A percentile compares a stretch with the other conserved stretches of the same genome.
These are phyloP conservation scores for Diadromus collaris DNA, from an alignment of 2,888 invertebrate species.

Conservation along the genomic window DNA sequence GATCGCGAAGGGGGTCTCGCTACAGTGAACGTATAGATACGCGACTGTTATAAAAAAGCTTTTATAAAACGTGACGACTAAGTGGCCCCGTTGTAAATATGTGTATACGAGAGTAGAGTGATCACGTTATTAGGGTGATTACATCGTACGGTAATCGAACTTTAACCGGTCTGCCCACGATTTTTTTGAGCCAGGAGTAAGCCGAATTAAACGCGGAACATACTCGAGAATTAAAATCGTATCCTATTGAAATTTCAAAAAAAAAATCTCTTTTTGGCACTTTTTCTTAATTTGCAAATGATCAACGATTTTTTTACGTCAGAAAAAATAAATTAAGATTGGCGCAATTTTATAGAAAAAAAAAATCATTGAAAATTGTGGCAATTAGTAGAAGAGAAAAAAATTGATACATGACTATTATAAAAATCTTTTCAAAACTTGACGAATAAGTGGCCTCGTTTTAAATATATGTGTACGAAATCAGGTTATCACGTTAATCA, in stretches of 20 bases:
- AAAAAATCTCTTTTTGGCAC: too few species aligned
- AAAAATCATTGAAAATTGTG: neutral
- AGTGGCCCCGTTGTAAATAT: conserved; percentile 56
- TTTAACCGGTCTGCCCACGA: conserved; percentile 50
- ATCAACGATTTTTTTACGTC: too few species aligned
- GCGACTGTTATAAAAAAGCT: conserved; percentile 36
- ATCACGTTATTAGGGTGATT: conserved; percentile 68
- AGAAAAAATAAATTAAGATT: too few species aligned
- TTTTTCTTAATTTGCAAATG: neutral
- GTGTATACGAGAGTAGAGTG: conserved; percentile 45
- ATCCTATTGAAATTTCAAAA: neutral
- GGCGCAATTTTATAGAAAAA: neutral
- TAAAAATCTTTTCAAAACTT: conserved; percentile 49
- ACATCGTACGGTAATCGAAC: conserved; percentile 60
- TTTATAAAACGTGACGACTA: conserved; percentile 56
- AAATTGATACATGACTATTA: conserved; percentile 26
- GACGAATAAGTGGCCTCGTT: conserved; percentile 57
- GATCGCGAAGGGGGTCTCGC: conserved; percentile 48
- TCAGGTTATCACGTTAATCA: conserved; percentile 65
- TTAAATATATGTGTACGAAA: conserved; percentile 46
- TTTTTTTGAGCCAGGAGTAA: conserved; percentile 43
- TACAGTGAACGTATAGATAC: conserved; percentile 47
- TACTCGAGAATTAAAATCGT: neutral
- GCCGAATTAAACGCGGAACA: neutral
- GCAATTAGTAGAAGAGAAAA: too few species aligned